Base-by-base conservation (phyloP, 1,140 invertebrate genomes). In the Cecropterus lyciades region DNA sequence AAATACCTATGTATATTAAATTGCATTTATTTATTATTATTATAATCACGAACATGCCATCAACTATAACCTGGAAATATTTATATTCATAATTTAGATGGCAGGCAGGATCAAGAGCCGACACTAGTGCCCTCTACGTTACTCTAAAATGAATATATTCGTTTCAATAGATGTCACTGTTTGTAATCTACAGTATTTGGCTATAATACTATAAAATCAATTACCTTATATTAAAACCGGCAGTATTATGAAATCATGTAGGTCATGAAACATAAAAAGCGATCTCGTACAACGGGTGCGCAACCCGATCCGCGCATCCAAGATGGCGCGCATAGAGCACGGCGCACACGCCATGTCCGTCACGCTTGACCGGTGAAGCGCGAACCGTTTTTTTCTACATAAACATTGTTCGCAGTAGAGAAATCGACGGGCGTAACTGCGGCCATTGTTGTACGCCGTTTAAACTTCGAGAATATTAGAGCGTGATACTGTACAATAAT, bases 341-440 rank as follows among this genome's bases (percentile, higher is more conserved):
- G 55, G 82, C 80, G 84, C 88, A 80, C 84, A 81, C 85, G 85
- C 84, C 87, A 80, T 89, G 81, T 87, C 88, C 74, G 87, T 73
- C 77, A 60, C 80, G 84, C 76, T 85, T 84, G 83, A 69, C 70
- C 79, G 55, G 72, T 69, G 79, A 85, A 86, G 80, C 88, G 81
- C 67, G 69, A 82, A 87, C 72, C 70, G 74, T 79, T 89, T 89
- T 87, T 88, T 89, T 90, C 77, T 84, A 88, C 84, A 89, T 88
- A 87, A 91, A 91, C 84, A 91, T 89, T 89, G 88, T 91, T 89
- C 88, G 82, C 85, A 78, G 86, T 82, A 89, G 88, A 86, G 86
- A 91, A 89, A 91, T 89, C 88, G 88, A 80, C 87, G 84, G 81
- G 80, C 88, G 87, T 91, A 85, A 87, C 88, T 80, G 77, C 72